Conservation (phyloP, 2,113 vertebrate species). For the Hydrochoerus hydrochaeris region DNA sequence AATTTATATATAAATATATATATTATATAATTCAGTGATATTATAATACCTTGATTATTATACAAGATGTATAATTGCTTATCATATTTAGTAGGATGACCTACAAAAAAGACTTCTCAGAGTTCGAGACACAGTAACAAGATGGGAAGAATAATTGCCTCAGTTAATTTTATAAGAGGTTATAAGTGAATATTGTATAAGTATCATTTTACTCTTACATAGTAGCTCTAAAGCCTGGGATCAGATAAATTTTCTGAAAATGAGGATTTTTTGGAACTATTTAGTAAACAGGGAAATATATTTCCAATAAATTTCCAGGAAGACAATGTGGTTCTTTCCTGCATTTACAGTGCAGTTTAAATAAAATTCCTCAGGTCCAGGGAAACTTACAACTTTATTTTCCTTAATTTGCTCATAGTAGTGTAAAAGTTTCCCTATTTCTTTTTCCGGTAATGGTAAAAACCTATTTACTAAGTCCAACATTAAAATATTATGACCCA, state of each 20-base stretch:
- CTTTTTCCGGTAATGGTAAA: neutral
- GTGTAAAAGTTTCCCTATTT: accelerated
- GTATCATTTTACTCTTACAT: neutral
- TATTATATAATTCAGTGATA: neutral
- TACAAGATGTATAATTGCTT: neutral
- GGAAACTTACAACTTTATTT: neutral
- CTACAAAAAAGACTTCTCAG: neutral
- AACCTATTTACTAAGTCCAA: neutral
- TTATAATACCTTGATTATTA: neutral
- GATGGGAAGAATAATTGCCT: neutral
- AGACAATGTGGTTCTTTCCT: neutral
- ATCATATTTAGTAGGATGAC: neutral
- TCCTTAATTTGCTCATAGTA: neutral
- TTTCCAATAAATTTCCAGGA: neutral
- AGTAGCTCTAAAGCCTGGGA: neutral
- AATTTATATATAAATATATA: no score
- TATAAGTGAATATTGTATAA: neutral
- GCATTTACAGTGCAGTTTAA: neutral
- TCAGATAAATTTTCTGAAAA: neutral
- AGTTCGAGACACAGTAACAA: neutral
- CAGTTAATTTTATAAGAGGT: neutral
- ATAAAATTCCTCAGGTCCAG: neutral
- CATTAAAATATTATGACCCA: neutral
- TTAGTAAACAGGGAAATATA: neutral
- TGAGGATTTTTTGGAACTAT: neutral